phyloP scores from a whole-genome alignment of 2,113 vertebrate genomes.

The Leptobrachium leishanense region DNA sequence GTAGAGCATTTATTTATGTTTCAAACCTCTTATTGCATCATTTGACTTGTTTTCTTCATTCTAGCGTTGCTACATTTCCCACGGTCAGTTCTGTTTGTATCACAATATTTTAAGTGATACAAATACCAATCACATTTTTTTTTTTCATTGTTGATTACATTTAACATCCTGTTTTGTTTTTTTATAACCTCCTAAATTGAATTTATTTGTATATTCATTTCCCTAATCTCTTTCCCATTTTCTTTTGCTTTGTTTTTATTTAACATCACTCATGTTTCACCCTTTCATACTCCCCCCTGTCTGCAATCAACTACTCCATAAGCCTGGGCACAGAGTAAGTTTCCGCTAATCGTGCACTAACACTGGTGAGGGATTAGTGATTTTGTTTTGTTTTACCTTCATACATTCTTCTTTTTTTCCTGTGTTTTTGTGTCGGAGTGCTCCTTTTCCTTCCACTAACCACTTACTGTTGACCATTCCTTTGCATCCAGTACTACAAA shows the following conservation, averaged over 20 bases:
- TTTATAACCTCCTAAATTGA: conserved; percentile 67
- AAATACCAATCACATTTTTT: background rate
- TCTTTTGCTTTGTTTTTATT: conserved; percentile 72
- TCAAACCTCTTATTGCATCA: too few species aligned
- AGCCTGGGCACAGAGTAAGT: conserved; percentile 99
- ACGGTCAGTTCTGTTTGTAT: too few species aligned
- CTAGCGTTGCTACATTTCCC: too few species aligned
- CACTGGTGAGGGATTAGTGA: conserved; percentile 60
- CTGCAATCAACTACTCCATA: conserved; percentile 89
- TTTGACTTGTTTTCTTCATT: too few species aligned
- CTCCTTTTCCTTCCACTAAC: background rate
- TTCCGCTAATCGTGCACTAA: conserved; percentile 69
- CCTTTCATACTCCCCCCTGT: conserved; percentile 66
- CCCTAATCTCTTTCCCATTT: conserved; percentile 56
- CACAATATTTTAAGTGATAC: background rate
- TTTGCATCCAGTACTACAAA: background rate
- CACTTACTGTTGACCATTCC: background rate
- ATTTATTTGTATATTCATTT: conserved; percentile 68
- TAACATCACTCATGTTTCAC: conserved; percentile 80
- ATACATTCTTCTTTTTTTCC: too few species aligned
- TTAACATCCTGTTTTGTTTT: conserved; percentile 59
- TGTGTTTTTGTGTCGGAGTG: conserved; percentile 10
- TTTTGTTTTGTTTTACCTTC: conserved; percentile 30
- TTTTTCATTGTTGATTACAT: conserved; percentile 27
- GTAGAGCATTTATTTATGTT: too few species aligned